Conservation (phyloP, 23 tunicate species). For the Clavelina lepadiformis region DNA sequence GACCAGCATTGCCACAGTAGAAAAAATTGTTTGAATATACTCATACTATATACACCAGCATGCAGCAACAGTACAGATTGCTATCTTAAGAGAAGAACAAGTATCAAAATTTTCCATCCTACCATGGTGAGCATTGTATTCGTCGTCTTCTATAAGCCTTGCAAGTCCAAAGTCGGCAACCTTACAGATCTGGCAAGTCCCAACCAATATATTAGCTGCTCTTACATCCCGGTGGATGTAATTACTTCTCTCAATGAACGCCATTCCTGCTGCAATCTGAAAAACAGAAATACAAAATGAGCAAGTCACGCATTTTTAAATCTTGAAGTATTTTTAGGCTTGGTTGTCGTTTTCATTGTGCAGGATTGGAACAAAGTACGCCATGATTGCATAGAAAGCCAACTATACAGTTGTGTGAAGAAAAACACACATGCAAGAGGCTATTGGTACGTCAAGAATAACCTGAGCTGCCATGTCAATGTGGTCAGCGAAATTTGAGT, state of each 20-base stretch:
- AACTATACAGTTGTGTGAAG: background rate
- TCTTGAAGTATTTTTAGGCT: too few relatives aligned
- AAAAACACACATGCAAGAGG: constrained; percentile 1
- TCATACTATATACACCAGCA: too few relatives aligned
- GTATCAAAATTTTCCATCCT: too few relatives aligned
- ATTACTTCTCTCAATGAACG: constrained; percentile 49
- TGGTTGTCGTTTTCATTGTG: too few relatives aligned
- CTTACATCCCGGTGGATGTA: constrained; percentile 65
- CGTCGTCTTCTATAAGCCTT: constrained; percentile 50
- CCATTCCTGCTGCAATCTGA: constrained; percentile 59
- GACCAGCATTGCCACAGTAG: background rate
- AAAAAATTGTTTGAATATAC: background rate
- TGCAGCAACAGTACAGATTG: too few relatives aligned
- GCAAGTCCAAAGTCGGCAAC: constrained; percentile 73
- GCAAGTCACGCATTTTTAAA: too few relatives aligned
- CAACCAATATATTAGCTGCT: constrained; percentile 63
- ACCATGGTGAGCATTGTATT: constrained; percentile 45
- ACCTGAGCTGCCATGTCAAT: constrained; percentile 91
- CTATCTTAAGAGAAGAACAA: too few relatives aligned
- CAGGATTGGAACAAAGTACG: too few relatives aligned
- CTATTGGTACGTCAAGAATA: too few relatives aligned
- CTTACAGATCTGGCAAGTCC: constrained; percentile 37
- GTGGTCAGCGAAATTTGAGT: constrained; percentile 45
- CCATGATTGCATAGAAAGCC: too few relatives aligned
- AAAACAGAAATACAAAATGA: background rate